These are phyloP conservation scores for Acipenser ruthenus DNA, from an alignment of 2,797 vertebrate genomes.

Conservation along the genomic window DNA sequence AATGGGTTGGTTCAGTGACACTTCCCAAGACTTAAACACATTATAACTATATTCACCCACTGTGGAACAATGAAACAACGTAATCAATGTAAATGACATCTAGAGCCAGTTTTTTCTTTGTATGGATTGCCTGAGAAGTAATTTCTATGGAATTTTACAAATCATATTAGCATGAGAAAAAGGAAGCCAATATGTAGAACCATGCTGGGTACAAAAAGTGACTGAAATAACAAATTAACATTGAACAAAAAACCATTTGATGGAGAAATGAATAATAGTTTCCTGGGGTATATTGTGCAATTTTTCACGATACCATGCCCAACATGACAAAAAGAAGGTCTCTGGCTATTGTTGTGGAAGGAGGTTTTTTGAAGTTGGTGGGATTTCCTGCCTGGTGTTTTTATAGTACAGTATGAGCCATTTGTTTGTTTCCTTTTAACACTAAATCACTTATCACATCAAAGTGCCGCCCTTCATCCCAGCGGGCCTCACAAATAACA, in stretches of 20 bases:
- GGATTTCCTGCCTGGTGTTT: conserved; percentile 51
- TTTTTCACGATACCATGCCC: conserved; percentile 11
- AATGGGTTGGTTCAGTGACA: too few relatives aligned
- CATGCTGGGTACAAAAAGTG: not conserved
- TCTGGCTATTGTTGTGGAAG: conserved; percentile 44
- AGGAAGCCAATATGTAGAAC: not conserved
- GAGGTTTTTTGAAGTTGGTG: conserved; percentile 55
- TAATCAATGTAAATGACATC: too few relatives aligned
- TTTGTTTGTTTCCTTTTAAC: conserved; percentile 57
- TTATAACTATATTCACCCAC: too few relatives aligned
- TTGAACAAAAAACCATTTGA: conserved; percentile 11
- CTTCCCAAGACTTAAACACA: too few relatives aligned
- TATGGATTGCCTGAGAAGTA: too few relatives aligned
- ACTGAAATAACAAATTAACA: conserved; percentile 17
- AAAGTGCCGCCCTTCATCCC: conserved; percentile 49
- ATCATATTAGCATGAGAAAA: not conserved
- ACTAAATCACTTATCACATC: conserved; percentile 69
- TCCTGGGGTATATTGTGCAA: conserved; percentile 32
- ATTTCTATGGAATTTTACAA: not conserved
- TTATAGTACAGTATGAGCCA: conserved; percentile 49
- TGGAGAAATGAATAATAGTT: conserved; percentile 32
- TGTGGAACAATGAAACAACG: too few relatives aligned
- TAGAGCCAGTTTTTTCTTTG: too few relatives aligned
- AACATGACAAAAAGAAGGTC: conserved; percentile 34
- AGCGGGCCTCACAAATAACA: conserved; percentile 36